Percentiles rank a stretch among this genome's conserved stretches.
Conservation (phyloP, 2,888 invertebrate genomes). For the Sarcophaga carnaria region DNA sequence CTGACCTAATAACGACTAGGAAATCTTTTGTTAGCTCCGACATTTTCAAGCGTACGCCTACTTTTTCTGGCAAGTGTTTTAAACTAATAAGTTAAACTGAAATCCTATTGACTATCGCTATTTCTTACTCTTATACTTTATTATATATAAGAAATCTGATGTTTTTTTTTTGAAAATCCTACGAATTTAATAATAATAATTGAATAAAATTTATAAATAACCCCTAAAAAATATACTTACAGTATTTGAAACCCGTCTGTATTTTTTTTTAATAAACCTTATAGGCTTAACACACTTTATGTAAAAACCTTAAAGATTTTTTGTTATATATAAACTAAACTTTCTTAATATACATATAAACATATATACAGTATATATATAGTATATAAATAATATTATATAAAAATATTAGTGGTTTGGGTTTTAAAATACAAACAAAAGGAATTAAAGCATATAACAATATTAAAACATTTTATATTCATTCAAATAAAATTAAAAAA, state of each 20-base stretch:
- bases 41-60: not conserved
- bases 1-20: too few relatives aligned
- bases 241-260: constrained; percentile 40
- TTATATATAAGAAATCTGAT: not conserved
- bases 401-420: constrained; percentile 65
- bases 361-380: constrained; percentile 17
- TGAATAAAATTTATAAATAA: constrained; percentile 63
- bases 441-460: constrained; percentile 56
- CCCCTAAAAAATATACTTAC: constrained; percentile 49
- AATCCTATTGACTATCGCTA: constrained; percentile 46
- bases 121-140: not conserved
- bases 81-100: constrained; percentile 15
- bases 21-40: not conserved
- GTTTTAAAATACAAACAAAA: constrained; percentile 53
- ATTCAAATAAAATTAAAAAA: constrained; percentile 20
- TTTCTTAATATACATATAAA: constrained; percentile 23
- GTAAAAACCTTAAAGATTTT: constrained; percentile 33
- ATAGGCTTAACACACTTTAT: constrained; percentile 49
- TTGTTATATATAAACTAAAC: constrained; percentile 43
- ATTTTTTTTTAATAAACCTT: constrained; percentile 9
- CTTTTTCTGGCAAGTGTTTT: constrained; percentile 1
- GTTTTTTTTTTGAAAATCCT: not conserved
- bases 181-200: constrained; percentile 26
- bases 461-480: constrained; percentile 49
- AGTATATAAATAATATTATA: constrained; percentile 3